Conservation (phyloP, 2,113 vertebrate genomes). For the Chrysemys picta region DNA sequence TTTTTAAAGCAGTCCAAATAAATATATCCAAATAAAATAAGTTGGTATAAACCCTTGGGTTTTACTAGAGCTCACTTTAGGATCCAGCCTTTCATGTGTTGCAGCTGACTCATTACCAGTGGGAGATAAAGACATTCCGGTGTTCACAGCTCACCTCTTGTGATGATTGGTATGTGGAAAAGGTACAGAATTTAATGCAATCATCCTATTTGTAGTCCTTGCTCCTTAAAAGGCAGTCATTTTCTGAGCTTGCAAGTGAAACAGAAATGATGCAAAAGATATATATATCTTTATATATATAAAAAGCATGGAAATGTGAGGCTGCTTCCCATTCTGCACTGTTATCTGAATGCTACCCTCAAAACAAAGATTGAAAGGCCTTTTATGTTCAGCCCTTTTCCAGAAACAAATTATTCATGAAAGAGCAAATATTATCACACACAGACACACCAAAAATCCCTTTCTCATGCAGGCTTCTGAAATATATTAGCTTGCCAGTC, state of each 20-base stretch:
- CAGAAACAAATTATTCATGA: background rate
- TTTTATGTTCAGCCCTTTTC: background rate
- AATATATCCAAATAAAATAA: constrained; percentile 62
- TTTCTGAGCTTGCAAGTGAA: background rate
- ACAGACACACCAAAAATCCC: background rate
- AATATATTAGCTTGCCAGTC: background rate
- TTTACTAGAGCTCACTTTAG: constrained; percentile 55
- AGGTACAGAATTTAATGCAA: constrained; percentile 38
- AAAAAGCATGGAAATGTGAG: background rate
- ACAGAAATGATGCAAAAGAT: background rate
- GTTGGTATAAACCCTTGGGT: constrained; percentile 64
- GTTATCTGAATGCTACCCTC: background rate
- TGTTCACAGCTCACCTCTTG: constrained; percentile 52
- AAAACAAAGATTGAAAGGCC: constrained; percentile 11
- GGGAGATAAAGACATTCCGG: constrained; percentile 59
- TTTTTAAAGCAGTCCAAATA: background rate
- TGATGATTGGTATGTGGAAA: constrained; percentile 52
- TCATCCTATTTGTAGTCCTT: constrained; percentile 16
- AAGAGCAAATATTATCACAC: background rate
- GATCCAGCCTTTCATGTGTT: constrained; percentile 47
- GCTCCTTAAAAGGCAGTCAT: background rate
- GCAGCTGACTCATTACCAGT: constrained; percentile 57
- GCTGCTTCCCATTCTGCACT: background rate
- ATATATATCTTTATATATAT: background rate
- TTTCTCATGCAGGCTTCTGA: background rate